Percentiles rank a stretch among this genome's conserved stretches.
These are phyloP conservation scores for Scaptomyza cyrtandrae DNA, from an alignment of 2,888 invertebrate genomes.

Conservation along the genomic window DNA sequence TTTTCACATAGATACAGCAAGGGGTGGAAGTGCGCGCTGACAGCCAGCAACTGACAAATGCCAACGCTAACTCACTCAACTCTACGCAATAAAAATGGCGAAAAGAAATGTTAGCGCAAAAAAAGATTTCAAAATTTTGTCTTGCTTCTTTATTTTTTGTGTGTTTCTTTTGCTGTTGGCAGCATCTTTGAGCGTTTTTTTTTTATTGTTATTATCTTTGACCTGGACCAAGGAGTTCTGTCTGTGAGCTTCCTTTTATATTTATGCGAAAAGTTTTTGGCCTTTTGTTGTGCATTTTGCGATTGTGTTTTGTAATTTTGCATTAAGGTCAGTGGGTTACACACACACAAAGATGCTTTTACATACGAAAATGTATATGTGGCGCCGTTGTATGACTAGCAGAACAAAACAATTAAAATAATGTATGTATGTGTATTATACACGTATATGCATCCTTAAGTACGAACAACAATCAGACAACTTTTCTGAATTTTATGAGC, in stretches of 20 bases:
- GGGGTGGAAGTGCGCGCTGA: conserved; percentile 64
- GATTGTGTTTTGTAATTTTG: conserved; percentile 31
- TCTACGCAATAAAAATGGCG: conserved; percentile 56
- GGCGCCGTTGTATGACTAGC: conserved; percentile 2
- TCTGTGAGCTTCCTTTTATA: conserved; percentile 44
- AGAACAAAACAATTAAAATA: conserved; percentile 26
- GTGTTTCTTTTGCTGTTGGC: conserved; percentile 35
- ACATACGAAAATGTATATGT: neutral
- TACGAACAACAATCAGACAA: neutral
- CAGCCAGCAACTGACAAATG: conserved; percentile 77
- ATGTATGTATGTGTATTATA: neutral
- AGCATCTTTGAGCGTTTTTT: conserved; percentile 62
- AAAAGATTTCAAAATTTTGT: conserved; percentile 51
- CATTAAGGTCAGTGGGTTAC: conserved; percentile 41
- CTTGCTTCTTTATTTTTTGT: conserved; percentile 36
- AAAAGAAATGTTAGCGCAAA: conserved; percentile 19
- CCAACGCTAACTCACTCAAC: conserved; percentile 77
- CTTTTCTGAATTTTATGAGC: conserved; percentile 8
- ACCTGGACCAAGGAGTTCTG: conserved; percentile 50
- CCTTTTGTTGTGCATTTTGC: conserved; percentile 29
- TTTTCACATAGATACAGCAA: conserved; percentile 14
- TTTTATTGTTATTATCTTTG: conserved; percentile 76
- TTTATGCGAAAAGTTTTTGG: conserved; percentile 62
- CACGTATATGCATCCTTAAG: neutral
- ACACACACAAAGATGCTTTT: neutral